Evolutionary conservation across 2,888 invertebrate genomes (phyloP).

Genomic region (Drosophila koepferae): DNA sequence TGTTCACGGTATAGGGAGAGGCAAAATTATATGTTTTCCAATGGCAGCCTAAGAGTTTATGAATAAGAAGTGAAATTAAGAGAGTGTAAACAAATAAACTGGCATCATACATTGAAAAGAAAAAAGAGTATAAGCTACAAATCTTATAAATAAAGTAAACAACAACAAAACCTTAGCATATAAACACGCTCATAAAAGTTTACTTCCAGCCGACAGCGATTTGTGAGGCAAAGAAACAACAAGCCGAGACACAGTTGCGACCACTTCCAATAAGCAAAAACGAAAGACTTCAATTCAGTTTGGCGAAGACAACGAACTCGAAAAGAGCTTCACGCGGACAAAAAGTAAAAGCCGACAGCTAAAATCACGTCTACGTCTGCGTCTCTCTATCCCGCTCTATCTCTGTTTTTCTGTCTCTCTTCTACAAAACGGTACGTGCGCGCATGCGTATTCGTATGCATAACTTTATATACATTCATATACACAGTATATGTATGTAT

Average conservation of each 20-base stretch:
- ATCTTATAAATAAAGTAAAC: constrained; percentile 7
- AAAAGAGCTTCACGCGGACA: constrained; percentile 78
- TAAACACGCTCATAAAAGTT: constrained; percentile 46
- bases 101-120: constrained; percentile 19
- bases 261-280: constrained; percentile 81
- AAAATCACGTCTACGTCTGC: constrained; percentile 47
- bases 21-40: constrained; percentile 9
- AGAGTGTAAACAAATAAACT: background rate
- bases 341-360: constrained; percentile 51
- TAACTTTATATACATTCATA: constrained; percentile 12
- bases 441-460: constrained; percentile 64
- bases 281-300: constrained; percentile 85
- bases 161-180: constrained; percentile 39
- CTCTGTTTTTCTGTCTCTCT: constrained; percentile 24
- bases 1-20: constrained; percentile 12
- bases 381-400: constrained; percentile 27
- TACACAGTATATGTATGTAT: constrained; percentile 21
- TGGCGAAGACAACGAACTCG: constrained; percentile 85
- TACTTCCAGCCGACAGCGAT: constrained; percentile 55
- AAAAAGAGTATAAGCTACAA: constrained; percentile 25
- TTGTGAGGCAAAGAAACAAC: constrained; percentile 30
- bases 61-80: constrained; percentile 27
- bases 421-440: constrained; percentile 72
- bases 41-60: constrained; percentile 7
- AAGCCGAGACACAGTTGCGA: constrained; percentile 39